Evolutionary conservation across 2,797 vertebrate species (phyloP).

Genomic region (Xenops minutus): DNA sequence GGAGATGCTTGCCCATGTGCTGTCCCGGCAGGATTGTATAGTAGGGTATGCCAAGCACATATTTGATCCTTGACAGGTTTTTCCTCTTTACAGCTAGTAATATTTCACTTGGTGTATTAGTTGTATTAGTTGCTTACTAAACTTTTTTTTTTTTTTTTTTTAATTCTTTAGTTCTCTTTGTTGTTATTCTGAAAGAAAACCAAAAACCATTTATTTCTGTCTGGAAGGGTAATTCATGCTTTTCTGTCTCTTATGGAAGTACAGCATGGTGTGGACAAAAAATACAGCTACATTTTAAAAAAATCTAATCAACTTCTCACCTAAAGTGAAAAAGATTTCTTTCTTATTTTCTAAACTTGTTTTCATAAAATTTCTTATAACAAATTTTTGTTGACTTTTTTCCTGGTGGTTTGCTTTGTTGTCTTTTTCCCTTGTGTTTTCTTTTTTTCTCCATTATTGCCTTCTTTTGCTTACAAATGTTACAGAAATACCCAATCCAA

Average conservation of each 20-base stretch:
- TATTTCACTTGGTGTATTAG: neutral
- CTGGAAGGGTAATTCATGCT: neutral
- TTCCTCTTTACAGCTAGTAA: neutral
- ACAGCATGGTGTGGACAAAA: neutral
- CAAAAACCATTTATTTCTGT: neutral
- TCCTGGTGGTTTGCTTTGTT: neutral
- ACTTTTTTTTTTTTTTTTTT: no score
- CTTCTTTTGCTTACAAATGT: neutral
- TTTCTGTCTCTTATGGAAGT: neutral
- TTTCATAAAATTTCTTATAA: neutral
- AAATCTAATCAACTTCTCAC: neutral
- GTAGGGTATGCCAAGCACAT: neutral
- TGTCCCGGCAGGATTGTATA: neutral
- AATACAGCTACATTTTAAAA: neutral
- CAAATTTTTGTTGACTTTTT: neutral
- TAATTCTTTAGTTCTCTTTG: neutral
- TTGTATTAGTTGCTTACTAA: neutral
- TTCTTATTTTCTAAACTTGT: neutral
- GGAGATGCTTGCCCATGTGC: fast-evolving
- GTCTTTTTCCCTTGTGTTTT: fast-evolving
- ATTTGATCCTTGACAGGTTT: neutral
- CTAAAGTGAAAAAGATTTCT: neutral
- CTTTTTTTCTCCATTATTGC: neutral
- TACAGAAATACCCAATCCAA: neutral
- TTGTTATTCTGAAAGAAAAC: neutral